Evolutionary conservation across 2,888 invertebrate species (phyloP), one percentile per base, ranked within the genome.

Genomic region (Galeruca laticollis): DNA sequence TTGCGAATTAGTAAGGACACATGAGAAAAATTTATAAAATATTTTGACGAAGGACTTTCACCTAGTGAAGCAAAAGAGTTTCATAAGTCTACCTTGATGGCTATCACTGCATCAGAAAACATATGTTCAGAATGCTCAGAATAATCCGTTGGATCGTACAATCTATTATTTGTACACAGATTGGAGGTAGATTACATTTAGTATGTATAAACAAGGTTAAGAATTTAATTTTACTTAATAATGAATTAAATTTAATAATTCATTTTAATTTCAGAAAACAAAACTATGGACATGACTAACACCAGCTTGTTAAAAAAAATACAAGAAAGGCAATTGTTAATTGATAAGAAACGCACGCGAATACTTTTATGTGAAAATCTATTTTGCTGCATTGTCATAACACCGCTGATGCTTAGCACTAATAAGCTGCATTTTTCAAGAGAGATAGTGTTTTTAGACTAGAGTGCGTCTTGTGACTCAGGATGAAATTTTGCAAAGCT

Each of bases 391-490:
- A 11, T 37, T 2, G 11, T 37, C 11, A 10, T 37, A 37, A 37
- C 10, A 10, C 37, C 37, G 11, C 5, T 69, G n/a, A 69, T 69
- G 69, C 60, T 54, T 20, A 57, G 70, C 60, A 60, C 43, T 54
- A 61, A 70, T 37, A 60, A 31, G 40, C 31, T 61, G 18, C 57
- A n/a, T 13, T 69, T 72, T 60, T 47, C 72, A 20, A 43, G 59
- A 49, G 72, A 70, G n/a, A n/a, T n/a, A n/a, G 54, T 47, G 13
- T 67, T 66, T 61, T 61, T 67, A 21, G 60, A 60, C 61, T 67
- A 54, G 13, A 66, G 70, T 61, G 70, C 67, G 21, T 72, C 72
- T 33, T 70, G 72, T 63, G 72, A 72, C 54, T 70, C 70, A 68
- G 60, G 67, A 18, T 63, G 70, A 51, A 62, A 67, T 35, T 60